phyloP scores from a whole-genome alignment of 2,888 invertebrate genomes.

The Panopea generosa region DNA sequence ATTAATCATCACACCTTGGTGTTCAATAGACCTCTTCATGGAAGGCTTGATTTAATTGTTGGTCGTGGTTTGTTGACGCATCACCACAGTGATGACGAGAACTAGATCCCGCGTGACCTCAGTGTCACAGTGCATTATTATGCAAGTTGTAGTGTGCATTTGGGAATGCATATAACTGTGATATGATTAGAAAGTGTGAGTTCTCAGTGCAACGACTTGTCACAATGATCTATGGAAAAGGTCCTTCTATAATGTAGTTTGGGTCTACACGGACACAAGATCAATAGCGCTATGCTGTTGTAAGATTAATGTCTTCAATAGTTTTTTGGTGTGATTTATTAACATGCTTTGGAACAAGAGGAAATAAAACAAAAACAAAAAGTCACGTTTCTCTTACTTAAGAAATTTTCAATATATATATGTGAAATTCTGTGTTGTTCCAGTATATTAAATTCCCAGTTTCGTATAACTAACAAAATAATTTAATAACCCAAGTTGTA shows the following conservation, averaged over 20 bases:
- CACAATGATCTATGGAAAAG: constrained; percentile 14
- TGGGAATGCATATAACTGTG: not conserved
- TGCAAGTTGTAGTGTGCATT: constrained; percentile 7
- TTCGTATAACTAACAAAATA: no score
- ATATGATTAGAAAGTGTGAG: not conserved
- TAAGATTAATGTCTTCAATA: no score
- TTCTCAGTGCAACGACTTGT: constrained; percentile 14
- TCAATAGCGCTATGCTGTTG: not conserved
- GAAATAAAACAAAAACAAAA: no score
- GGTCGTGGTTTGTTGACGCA: constrained; percentile 12
- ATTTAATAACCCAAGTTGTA: no score
- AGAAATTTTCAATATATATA: no score
- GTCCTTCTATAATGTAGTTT: constrained; percentile 14
- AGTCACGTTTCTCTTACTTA: no score
- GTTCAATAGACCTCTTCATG: no score
- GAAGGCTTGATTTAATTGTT: constrained; percentile 8
- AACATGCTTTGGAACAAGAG: no score
- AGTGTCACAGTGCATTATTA: constrained; percentile 15
- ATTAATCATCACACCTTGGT: no score
- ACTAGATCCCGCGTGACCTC: constrained; percentile 26
- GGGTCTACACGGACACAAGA: not conserved
- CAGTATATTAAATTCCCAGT: no score
- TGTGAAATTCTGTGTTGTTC: no score
- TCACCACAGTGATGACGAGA: constrained; percentile 11
- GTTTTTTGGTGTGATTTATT: no score